phyloP scores from a whole-genome alignment of 2,113 vertebrate species.

The Bettongia penicillata region DNA sequence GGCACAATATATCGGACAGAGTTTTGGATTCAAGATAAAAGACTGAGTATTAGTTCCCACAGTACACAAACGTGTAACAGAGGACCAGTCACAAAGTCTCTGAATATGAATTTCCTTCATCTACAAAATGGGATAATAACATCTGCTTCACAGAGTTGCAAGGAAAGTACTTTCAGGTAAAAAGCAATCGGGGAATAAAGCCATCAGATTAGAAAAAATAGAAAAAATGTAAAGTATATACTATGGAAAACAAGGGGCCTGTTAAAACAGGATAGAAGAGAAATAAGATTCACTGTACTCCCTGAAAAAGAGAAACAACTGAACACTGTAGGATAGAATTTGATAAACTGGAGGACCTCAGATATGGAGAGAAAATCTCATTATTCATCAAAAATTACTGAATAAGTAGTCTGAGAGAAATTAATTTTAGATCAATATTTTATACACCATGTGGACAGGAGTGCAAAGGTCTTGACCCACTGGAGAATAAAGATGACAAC shows the following conservation, averaged over 20 bases:
- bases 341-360: not conserved
- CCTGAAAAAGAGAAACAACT: not conserved
- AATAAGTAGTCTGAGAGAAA: not conserved
- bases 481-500: not conserved
- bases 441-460: not conserved
- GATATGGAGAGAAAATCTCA: not conserved
- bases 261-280: not conserved
- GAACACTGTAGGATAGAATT: not conserved
- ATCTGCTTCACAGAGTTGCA: not conserved
- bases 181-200: not conserved
- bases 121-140: not conserved
- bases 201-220: not conserved
- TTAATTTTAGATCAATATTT: not conserved
- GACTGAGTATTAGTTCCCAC: not conserved
- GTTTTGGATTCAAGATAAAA: not conserved
- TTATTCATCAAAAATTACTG: not conserved
- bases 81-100: not conserved
- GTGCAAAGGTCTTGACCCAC: not conserved
- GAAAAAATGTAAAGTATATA: not conserved
- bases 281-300: not conserved
- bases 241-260: not conserved
- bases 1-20: not conserved
- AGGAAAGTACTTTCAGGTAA: not conserved
- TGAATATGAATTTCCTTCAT: not conserved
- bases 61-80: not conserved